Evolutionary conservation across 2,888 invertebrate genomes (phyloP).

Genomic region (Cryptophagus acutangulus): DNA sequence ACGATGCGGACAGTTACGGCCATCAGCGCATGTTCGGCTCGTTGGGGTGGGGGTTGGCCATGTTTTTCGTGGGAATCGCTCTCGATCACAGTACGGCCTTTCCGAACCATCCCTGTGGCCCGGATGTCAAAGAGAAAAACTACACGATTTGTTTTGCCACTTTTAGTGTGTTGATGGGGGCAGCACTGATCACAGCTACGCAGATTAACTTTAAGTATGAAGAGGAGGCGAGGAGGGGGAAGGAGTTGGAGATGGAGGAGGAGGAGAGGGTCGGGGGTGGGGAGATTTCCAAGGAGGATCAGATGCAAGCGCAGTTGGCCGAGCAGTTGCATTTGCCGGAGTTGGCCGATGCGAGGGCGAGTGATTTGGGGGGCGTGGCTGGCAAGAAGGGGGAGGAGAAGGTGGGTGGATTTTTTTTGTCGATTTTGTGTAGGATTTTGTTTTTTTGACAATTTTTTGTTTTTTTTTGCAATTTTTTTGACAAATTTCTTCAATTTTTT

Average conservation of each 20-base stretch:
- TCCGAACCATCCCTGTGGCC: conserved; percentile 86
- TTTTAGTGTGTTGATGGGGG: conserved; percentile 94
- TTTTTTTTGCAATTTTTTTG: too few species aligned
- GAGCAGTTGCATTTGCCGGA: conserved; percentile 79
- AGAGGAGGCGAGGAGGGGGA: conserved; percentile 20
- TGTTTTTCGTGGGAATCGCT: conserved; percentile 97
- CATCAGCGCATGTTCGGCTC: conserved; percentile 91
- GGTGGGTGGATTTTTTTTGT: too few species aligned
- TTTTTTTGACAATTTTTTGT: too few species aligned
- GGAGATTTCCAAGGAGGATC: conserved; percentile 62
- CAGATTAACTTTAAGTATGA: conserved; percentile 75
- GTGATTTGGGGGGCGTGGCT: conserved; percentile 44
- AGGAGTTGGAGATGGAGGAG: conserved; percentile 11
- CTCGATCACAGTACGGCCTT: conserved; percentile 96
- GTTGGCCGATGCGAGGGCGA: conserved; percentile 62
- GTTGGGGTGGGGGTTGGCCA: conserved; percentile 95
- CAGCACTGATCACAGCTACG: conserved; percentile 86
- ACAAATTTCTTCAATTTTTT: too few species aligned
- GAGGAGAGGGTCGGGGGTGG: conserved; percentile 22
- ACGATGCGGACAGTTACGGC: conserved; percentile 86
- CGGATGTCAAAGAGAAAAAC: conserved; percentile 89
- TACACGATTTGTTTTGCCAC: conserved; percentile 98
- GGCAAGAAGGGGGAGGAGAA: conserved; percentile 51
- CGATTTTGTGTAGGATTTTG: too few species aligned
- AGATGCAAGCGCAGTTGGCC: conserved; percentile 77